Evolutionary conservation across 2,888 invertebrate species (phyloP), one percentile per base, ranked within the genome.

Genomic region (Apodemia duryi): DNA sequence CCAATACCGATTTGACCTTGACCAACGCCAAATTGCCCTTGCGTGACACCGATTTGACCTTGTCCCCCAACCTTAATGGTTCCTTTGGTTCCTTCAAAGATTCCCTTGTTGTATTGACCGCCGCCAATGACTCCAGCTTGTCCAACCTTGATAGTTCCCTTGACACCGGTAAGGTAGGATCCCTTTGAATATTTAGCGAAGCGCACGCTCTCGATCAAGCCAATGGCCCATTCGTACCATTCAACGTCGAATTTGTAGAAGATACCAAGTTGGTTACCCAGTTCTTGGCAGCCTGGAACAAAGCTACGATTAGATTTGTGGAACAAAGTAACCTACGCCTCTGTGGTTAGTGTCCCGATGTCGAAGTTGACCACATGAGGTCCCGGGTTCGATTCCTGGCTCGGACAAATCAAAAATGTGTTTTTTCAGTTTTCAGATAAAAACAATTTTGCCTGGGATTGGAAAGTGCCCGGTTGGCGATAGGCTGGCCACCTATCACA

Each of bases 201-300:
- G 2, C 88, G 74, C 0, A 83, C 80, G 72, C 88, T 88, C 66
- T 91, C 89, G 10, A 85, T 78, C 0, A 90, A 75, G 0, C 91
- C 89, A 41, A 91, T 88, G 1, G 90, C 86, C 88, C 91, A 91
- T 73, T 91, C 82, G 79, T 92, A 92, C 94, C 94, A 94, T 74
- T 93, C 93, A 2, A 93, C 73, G 77, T 94, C 94, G 74, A 94
- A 94, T 71, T 93, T 93, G 82, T 91, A 91, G 88, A 94, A 94
- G 1, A 89, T 91, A 5, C 93, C 93, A 0, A 93, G 76, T 65
- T 94, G 94, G 75, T 93, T 93, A 9, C 91, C 87, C 1, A 81
- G 76, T 64, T 93, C 93, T 72, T 94, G 93, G 72, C 94, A 94
- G 29, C 91, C 92, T 92, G 84, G 2, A 73, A 73, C 61, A 7